Evolutionary conservation across 2,888 invertebrate species (phyloP), one percentile per base, ranked within the genome.

Genomic region (Amphiduros pacificus): DNA sequence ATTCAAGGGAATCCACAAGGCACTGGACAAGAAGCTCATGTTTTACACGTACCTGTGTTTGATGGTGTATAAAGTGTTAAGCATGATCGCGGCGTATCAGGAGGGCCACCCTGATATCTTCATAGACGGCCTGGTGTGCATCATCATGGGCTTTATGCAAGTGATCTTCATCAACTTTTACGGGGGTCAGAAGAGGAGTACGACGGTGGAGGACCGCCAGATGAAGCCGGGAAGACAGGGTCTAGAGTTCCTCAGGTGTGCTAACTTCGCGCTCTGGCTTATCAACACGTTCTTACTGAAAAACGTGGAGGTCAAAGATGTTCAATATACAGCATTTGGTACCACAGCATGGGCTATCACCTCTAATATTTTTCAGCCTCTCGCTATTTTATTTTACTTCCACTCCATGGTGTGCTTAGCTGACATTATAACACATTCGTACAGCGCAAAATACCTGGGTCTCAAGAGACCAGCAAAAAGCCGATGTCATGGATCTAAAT

Each of bases 191-290:
- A 59, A 59, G 29, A n/a, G 59, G 5, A n/a, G 32, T 17, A 59
- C 52, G 17, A 51, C 41, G 26, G 53, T 41, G 29, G 44, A 59
- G n/a, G 24, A 59, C 52, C 52, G 28, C 24, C 2, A 27, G 20
- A 20, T n/a, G 1, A 51, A 53, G 28, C 59, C 59, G 5, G 59
- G 59, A 14, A 28, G 59, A 36, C 59, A 59, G 28, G 59, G 59
- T 2, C 28, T 59, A 17, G 59, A 59, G 53, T 3, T 59, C 5
- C 27, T 59, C 20, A 36, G 59, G 40, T 51, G 52, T 36, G 22
- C 41, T 28, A 59, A 59, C 52, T 29, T 59, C 17, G 59, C 59
- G 3, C 59, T 59, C 24, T 59, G 59, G 59, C n/a, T 48, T 32
- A 40, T 40, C 26, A 52, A 52, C 22, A 59, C 59, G 17, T 59